Conservation (phyloP, 35 echinoderm and acorn worm genomes). For the Ptychodera flava region DNA sequence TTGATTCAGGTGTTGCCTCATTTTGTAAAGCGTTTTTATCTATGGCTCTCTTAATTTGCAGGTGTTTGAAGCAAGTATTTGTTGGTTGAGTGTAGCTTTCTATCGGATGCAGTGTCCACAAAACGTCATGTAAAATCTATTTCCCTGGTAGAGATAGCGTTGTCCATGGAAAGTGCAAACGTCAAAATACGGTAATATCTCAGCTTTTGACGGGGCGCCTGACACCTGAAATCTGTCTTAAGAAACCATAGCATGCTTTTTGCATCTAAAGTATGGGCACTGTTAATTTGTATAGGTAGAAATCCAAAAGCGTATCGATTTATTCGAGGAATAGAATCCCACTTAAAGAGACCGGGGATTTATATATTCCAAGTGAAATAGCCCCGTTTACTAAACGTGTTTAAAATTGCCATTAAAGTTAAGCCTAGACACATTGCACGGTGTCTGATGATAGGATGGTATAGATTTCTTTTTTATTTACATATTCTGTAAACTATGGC, state of each 20-base stretch:
- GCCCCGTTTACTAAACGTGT: not conserved
- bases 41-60: not conserved
- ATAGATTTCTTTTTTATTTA: not conserved
- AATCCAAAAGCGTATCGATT: not conserved
- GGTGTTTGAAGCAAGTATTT: not conserved
- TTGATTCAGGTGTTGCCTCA: not conserved
- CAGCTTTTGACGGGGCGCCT: not conserved
- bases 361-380: not conserved
- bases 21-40: not conserved
- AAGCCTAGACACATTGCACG: not conserved
- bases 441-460: not conserved
- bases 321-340: too few relatives aligned
- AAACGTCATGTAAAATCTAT: not conserved
- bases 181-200: not conserved
- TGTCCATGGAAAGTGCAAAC: not conserved
- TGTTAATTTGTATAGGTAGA: not conserved
- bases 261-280: not conserved
- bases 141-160: not conserved
- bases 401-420: not conserved
- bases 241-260: not conserved
- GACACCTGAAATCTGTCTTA: not conserved
- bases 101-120: not conserved
- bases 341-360: not conserved
- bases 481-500: not conserved
- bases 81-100: not conserved